Evolutionary conservation across 2,888 invertebrate genomes (phyloP), one percentile per base, ranked within the genome.

Genomic region (Drosophila conformis): DNA sequence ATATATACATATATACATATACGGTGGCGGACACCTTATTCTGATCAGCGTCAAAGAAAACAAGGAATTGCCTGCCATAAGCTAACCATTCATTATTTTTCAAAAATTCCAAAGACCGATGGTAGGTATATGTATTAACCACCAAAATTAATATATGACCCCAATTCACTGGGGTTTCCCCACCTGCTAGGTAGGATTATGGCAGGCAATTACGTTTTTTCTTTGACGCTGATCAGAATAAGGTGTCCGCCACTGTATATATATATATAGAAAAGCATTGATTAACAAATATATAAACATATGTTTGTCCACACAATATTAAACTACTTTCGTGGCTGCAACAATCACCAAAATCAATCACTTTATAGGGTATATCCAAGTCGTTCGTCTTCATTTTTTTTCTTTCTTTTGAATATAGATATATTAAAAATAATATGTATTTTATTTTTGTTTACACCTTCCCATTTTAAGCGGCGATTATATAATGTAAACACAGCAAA

Each of bases 401-500:
- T 27, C 25, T 25, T 40, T 49, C 29, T 58, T 56, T 57, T 57
- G 64, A 60, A 64, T 74, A 66, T 27, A 49, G 7, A 29, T 29
- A 29, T 29, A 27, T 29, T n/a, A n/a, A 29, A 29, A 15, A 57
- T 56, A 49, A 65, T 71, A 69, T 67, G 58, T 56, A 69, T 53
- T 63, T 71, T 56, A 53, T 75, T 78, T 60, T 33, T 71, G 74
- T 83, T 76, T 71, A 63, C 69, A 69, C 76, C 68, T 75, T 57
- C 29, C 31, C 40, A 40, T n/a, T 65, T 72, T 33, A 51, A 38
- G 40, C 52, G 52, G 42, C 63, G 67, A 81, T 85, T 85, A 89
- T 84, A 89, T 89, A 89, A 89, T 70, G 70, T 57, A 72, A 80
- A 80, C 75, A 78, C 36, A n/a, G 48, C 11, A 40, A 61, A 59